Evolutionary conservation across 2,888 invertebrate genomes (phyloP), one percentile per base, ranked within the genome.

Genomic region (Drosophila leonis): DNA sequence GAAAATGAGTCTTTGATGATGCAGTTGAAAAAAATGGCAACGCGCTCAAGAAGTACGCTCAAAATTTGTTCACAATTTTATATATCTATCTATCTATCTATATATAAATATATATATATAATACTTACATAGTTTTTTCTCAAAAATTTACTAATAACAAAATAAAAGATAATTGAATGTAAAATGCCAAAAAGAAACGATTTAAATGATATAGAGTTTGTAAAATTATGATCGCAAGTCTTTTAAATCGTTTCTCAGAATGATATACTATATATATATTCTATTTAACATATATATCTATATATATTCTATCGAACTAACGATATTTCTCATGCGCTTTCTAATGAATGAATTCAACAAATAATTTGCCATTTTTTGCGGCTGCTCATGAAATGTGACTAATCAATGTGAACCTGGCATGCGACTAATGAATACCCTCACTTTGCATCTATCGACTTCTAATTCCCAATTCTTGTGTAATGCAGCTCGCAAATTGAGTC

Each of bases 21-120:
- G 94, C 98, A 98, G 95, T 95, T 98, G 94, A 97, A 98, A 95
- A 98, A 98, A 96, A 96, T 98, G 96, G 97, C 98, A 94, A 95
- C 96, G 93, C 96, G 96, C 94, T 95, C 96, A 94, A 95, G 95
- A 95, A 95, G 96, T 96, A 96, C 94, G 95, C 68, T 75, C 44
- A 27, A 75, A 78, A 75, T 79, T 79, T 59, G 10, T 39, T 51
- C 29, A 63, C 13, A 62, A 76, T 39, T 29, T 59, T 49, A 35
- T 55, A 51, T 42, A 56, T 29, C 4, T 55, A 24, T 3, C 24
- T 42, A 56, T 29, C 4, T 55, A 24, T 3, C 24, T 24, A 24
- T 24, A 24, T 24, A 52, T 33, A 31, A 24, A 44, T 20, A 51
- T 20, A 49, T 20, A 33, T 33, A 51, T 54, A 18, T 44, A 37